These are phyloP conservation scores for Stratiolaelaps scimitus DNA, from an alignment of 1,140 invertebrate species.

Conservation along the genomic window DNA sequence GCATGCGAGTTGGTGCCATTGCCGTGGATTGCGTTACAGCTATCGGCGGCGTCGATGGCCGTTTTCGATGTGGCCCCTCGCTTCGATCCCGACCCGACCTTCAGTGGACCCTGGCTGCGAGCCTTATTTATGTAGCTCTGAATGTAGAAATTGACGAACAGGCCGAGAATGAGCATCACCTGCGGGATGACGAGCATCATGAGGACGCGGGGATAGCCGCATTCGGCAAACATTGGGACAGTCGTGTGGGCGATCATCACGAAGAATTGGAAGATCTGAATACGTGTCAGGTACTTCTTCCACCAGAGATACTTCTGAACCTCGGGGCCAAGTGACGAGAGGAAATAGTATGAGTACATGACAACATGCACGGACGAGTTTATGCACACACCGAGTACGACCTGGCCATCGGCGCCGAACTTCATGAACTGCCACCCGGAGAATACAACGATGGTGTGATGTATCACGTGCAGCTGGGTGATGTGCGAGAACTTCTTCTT, in stretches of 20 bases:
- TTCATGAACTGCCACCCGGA: conserved; percentile 92
- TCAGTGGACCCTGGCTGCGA: not conserved
- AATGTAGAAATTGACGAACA: conserved; percentile 81
- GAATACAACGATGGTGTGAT: conserved; percentile 77
- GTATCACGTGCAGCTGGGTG: conserved; percentile 72
- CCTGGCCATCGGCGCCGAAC: conserved; percentile 44
- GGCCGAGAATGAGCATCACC: conserved; percentile 39
- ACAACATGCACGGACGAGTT: conserved; percentile 49
- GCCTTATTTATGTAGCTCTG: conserved; percentile 53
- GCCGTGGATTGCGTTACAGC: too few species aligned
- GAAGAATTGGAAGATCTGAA: conserved; percentile 57
- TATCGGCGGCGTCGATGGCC: too few species aligned
- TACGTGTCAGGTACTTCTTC: conserved; percentile 75
- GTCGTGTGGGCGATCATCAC: conserved; percentile 17
- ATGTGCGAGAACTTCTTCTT: conserved; percentile 70
- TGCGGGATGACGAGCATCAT: conserved; percentile 21
- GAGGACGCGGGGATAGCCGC: conserved; percentile 11
- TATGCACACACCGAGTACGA: conserved; percentile 24
- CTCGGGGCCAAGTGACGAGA: conserved; percentile 67
- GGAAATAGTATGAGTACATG: conserved; percentile 75
- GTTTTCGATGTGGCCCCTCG: too few species aligned
- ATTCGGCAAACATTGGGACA: not conserved
- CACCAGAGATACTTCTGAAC: conserved; percentile 76
- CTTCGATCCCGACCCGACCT: too few species aligned
- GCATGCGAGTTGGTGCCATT: too few species aligned